Conservation (phyloP, 2,888 invertebrate species). For the Lysandra bellargus region DNA sequence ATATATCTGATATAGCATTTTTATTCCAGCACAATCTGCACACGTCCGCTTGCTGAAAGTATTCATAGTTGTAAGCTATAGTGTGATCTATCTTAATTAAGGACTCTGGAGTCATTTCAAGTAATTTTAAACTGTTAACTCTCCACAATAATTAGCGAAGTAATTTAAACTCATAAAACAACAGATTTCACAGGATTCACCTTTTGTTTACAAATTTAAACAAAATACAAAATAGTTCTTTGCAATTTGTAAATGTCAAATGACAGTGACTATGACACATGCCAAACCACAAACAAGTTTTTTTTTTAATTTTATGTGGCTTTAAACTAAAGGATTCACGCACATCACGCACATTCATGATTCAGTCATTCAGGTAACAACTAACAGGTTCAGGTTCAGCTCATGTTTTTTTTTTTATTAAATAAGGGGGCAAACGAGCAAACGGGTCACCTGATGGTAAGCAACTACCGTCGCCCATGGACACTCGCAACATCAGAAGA, state of each 20-base stretch:
- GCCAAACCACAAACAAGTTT: no score
- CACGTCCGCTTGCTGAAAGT: conserved; percentile 59
- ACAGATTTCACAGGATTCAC: neutral
- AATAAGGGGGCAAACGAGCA: no score
- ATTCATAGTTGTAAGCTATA: conserved; percentile 54
- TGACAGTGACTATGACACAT: neutral
- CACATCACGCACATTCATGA: no score
- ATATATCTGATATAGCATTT: conserved; percentile 51
- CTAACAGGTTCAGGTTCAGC: no score
- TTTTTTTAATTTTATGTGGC: neutral
- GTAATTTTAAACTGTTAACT: neutral
- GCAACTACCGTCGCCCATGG: no score
- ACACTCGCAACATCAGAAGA: no score
- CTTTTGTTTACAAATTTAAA: neutral
- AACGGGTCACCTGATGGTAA: no score
- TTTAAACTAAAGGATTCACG: no score
- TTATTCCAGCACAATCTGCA: conserved; percentile 66
- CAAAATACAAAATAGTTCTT: neutral
- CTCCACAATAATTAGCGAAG: neutral
- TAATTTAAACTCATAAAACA: neutral
- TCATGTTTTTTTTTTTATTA: no score
- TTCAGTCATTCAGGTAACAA: no score
- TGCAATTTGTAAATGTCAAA: neutral
- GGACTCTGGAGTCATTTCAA: neutral
- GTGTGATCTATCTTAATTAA: neutral